phyloP scores from a whole-genome alignment of 2,113 vertebrate genomes.

The Notarius lentiginosus region DNA sequence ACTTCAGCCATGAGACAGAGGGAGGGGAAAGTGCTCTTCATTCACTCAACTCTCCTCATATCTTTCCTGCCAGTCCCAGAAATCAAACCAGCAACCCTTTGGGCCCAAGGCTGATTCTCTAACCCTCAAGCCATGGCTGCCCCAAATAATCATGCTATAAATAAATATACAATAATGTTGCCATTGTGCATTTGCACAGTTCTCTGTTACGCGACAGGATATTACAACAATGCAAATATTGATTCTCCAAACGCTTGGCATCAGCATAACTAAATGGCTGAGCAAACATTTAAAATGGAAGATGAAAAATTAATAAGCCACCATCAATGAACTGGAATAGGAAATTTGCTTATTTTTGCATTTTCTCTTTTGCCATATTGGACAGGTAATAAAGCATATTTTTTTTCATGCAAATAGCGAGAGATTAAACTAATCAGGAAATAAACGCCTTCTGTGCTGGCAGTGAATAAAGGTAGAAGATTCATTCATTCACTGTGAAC shows the following conservation, averaged over 20 bases:
- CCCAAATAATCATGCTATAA: too few species aligned
- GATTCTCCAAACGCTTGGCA: constrained; percentile 61
- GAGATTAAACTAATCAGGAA: constrained; percentile 25
- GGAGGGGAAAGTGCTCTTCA: too few species aligned
- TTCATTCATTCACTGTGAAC: neutral
- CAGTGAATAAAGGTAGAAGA: neutral
- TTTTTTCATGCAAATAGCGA: constrained; percentile 66
- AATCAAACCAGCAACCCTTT: too few species aligned
- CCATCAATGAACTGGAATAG: constrained; percentile 55
- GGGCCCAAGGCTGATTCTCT: too few species aligned
- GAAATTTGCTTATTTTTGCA: constrained; percentile 63
- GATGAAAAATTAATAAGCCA: constrained; percentile 64
- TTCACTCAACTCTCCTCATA: too few species aligned
- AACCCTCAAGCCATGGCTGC: too few species aligned
- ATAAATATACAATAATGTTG: neutral
- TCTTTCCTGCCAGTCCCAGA: too few species aligned
- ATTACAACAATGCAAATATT: constrained; percentile 60
- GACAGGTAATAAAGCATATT: constrained; percentile 62
- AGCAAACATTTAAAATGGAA: constrained; percentile 63
- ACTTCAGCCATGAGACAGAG: too few species aligned
- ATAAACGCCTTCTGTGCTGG: constrained; percentile 7
- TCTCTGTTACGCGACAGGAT: constrained; percentile 28
- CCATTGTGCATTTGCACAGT: neutral
- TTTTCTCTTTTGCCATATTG: constrained; percentile 60
- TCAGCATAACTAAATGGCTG: constrained; percentile 66